Percentiles rank a stretch among this genome's conserved stretches.
Conservation (phyloP, 2,113 vertebrate species). For the Sisor rabdophorus region DNA sequence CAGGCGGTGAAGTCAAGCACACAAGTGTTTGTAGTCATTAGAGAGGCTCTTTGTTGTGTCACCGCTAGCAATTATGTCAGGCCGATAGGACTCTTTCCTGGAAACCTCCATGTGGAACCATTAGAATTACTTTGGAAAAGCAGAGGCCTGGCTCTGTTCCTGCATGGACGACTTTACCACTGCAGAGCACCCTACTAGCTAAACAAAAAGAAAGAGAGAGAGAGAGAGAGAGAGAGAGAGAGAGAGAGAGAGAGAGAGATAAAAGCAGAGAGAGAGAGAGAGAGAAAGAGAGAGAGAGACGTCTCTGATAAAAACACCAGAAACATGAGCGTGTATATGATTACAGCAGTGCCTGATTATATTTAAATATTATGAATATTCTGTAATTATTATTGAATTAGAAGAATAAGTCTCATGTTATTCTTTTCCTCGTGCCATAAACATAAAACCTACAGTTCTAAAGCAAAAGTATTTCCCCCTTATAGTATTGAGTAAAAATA, state of each 20-base stretch:
- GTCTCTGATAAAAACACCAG: no score
- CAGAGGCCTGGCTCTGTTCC: constrained; percentile 56
- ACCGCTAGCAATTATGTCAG: constrained; percentile 73
- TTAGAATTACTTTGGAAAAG: constrained; percentile 67
- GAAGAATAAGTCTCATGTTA: no score
- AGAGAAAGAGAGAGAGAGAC: no score
- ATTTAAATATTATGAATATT: no score
- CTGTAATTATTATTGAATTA: no score
- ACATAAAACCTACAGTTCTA: neutral
- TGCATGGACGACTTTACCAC: constrained; percentile 39
- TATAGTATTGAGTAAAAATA: neutral
- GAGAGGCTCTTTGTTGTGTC: constrained; percentile 70
- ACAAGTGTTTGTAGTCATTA: constrained; percentile 73
- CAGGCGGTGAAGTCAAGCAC: constrained; percentile 65
- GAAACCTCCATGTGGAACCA: constrained; percentile 59
- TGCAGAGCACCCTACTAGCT: constrained; percentile 64
- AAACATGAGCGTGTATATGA: no score
- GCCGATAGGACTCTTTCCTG: constrained; percentile 60
- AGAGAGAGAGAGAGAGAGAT: no score
- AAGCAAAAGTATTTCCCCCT: neutral
- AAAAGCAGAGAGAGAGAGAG: no score
- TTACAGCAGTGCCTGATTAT: no score
- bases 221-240: no score
- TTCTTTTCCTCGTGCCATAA: no score
- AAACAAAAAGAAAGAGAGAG: constrained; percentile 66